These are phyloP conservation scores for Aspidiotus rigidus DNA, from an alignment of 2,888 invertebrate genomes.

Conservation along the genomic window DNA sequence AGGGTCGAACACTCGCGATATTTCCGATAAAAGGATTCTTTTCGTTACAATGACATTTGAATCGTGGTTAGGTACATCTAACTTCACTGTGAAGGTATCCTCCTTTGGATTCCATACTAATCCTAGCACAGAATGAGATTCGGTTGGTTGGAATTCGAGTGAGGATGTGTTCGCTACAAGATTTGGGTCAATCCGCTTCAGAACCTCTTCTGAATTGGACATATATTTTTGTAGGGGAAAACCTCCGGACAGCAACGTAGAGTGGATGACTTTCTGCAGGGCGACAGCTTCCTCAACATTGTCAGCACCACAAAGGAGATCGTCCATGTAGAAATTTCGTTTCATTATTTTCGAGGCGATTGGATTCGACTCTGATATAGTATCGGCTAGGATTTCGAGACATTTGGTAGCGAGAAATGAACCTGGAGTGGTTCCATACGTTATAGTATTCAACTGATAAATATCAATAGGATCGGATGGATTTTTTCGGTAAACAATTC, in stretches of 20 bases:
- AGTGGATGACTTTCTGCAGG: background rate
- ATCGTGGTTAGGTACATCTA: background rate
- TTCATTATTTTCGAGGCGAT: background rate
- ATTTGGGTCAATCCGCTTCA: background rate
- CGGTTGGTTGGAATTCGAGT: background rate
- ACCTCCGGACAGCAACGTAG: background rate
- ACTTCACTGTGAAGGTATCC: background rate
- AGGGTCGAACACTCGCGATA: background rate
- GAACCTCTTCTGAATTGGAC: background rate
- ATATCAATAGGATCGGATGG: background rate
- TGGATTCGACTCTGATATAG: background rate
- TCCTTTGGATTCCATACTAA: background rate
- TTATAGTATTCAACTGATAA: constrained; percentile 4
- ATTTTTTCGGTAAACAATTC: background rate
- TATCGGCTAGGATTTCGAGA: background rate
- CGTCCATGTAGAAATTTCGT: constrained; percentile 10
- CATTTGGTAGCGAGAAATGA: constrained; percentile 14
- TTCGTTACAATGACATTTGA: background rate
- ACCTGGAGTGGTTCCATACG: constrained; percentile 2
- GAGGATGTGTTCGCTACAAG: background rate
- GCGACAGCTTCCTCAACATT: background rate
- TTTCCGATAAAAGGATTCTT: constrained; percentile 7
- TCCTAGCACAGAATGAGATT: background rate
- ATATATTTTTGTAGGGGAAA: constrained; percentile 4
- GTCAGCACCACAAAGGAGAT: constrained; percentile 1